These are phyloP conservation scores for Drosophila neotestacea DNA, from an alignment of 2,888 invertebrate genomes.

Conservation along the genomic window DNA sequence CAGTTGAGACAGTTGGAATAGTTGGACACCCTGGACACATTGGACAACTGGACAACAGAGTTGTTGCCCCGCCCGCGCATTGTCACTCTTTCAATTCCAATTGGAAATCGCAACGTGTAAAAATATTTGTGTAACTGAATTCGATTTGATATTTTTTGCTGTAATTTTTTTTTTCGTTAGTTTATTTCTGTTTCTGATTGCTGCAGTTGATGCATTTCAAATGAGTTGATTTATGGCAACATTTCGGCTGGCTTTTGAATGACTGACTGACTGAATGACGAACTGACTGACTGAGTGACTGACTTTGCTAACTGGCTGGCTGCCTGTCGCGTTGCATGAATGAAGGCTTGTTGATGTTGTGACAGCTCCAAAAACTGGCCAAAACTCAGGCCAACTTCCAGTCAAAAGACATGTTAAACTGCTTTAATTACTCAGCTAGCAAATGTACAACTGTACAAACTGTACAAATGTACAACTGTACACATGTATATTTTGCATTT, in stretches of 20 bases:
- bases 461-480: conserved; percentile 39
- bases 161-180: conserved; percentile 47
- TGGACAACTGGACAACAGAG: conserved; percentile 12
- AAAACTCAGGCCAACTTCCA: conserved; percentile 41
- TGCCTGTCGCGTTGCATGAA: conserved; percentile 71
- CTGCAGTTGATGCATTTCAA: conserved; percentile 82
- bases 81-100: conserved; percentile 66
- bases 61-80: conserved; percentile 70
- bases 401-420: conserved; percentile 73
- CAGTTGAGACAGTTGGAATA: conserved; percentile 16
- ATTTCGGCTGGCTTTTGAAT: conserved; percentile 71
- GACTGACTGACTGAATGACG: conserved; percentile 54
- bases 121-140: conserved; percentile 78
- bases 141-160: conserved; percentile 54
- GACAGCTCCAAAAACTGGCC: conserved; percentile 74
- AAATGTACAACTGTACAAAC: conserved; percentile 44
- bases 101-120: conserved; percentile 76
- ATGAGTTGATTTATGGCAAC: conserved; percentile 80
- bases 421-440: conserved; percentile 76
- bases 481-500: conserved; percentile 36
- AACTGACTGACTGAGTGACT: conserved; percentile 46
- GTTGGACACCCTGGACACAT: conserved; percentile 7
- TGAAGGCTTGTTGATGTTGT: conserved; percentile 79
- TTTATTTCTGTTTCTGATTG: conserved; percentile 79
- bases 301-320: conserved; percentile 35